phyloP scores from a whole-genome alignment of 2,888 invertebrate genomes.

The Lasioglossum zephyrum region DNA sequence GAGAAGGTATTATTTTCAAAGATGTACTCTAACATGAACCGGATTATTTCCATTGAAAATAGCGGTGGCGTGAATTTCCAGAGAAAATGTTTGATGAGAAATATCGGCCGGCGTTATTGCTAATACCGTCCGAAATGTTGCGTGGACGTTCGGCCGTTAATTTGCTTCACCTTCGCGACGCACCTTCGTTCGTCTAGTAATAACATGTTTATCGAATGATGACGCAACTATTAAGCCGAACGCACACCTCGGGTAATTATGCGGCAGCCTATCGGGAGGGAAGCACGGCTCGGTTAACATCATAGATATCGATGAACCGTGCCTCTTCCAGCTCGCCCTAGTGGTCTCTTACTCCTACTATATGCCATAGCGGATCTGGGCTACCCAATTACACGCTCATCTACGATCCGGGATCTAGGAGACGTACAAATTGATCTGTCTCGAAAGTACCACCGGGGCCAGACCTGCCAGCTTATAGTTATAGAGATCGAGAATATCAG shows the following conservation, averaged over 20 bases:
- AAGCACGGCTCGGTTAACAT: constrained; percentile 79
- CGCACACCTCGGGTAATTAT: constrained; percentile 78
- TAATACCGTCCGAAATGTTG: constrained; percentile 19
- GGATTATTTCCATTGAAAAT: not conserved
- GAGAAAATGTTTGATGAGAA: not conserved
- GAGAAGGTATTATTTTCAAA: not conserved
- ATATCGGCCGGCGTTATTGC: not conserved
- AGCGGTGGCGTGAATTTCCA: not conserved
- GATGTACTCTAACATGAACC: too few relatives aligned
- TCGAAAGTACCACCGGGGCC: constrained; percentile 70
- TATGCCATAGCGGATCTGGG: constrained; percentile 72
- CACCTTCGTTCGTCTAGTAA: constrained; percentile 72
- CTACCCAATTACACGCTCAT: constrained; percentile 81
- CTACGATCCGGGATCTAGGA: constrained; percentile 79
- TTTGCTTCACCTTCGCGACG: constrained; percentile 55
- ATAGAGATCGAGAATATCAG: constrained; percentile 47
- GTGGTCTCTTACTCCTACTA: constrained; percentile 44
- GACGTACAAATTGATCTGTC: constrained; percentile 81
- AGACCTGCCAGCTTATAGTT: constrained; percentile 58
- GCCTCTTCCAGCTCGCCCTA: constrained; percentile 46
- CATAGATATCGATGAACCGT: constrained; percentile 79
- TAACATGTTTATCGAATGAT: constrained; percentile 77
- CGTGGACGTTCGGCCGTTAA: constrained; percentile 45
- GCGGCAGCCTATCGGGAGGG: constrained; percentile 76
- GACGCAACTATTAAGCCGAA: constrained; percentile 76